These are phyloP conservation scores for Platycheirus rosarum DNA, from an alignment of 2,888 invertebrate genomes.

Conservation along the genomic window DNA sequence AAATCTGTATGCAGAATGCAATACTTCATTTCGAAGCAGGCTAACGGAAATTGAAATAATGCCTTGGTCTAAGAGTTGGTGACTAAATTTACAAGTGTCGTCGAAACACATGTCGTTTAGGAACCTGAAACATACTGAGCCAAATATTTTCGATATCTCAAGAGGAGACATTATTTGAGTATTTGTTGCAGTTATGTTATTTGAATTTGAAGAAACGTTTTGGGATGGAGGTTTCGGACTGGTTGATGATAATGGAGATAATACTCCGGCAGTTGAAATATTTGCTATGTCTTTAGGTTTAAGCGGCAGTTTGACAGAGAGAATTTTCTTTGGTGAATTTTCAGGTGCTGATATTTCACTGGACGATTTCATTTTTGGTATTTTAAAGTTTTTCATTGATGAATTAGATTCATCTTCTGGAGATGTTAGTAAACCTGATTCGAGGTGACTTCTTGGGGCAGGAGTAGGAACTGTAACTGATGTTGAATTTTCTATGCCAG, in stretches of 20 bases:
- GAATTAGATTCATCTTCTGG: constrained; percentile 28
- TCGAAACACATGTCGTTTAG: constrained; percentile 49
- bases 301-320: not conserved
- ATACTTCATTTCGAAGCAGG: constrained; percentile 31
- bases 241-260: not conserved
- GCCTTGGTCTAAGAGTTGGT: constrained; percentile 40
- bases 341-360: too few relatives aligned
- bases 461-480: not conserved
- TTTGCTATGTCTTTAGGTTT: not conserved
- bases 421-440: constrained; percentile 4
- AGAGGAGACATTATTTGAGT: not conserved
- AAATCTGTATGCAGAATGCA: constrained; percentile 53
- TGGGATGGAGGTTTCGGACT: not conserved
- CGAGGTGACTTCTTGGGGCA: constrained; percentile 40
- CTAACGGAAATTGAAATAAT: constrained; percentile 31
- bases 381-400: constrained; percentile 39
- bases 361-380: constrained; percentile 44
- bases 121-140: constrained; percentile 47
- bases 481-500: not conserved
- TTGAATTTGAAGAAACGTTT: not conserved
- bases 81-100: constrained; percentile 43
- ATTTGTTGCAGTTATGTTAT: not conserved
- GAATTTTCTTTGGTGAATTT: constrained; percentile 1
- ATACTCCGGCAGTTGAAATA: not conserved
- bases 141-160: constrained; percentile 56